Evolutionary conservation across 2,113 vertebrate species (phyloP).

Genomic region (Ictidomys tridecemlineatus): DNA sequence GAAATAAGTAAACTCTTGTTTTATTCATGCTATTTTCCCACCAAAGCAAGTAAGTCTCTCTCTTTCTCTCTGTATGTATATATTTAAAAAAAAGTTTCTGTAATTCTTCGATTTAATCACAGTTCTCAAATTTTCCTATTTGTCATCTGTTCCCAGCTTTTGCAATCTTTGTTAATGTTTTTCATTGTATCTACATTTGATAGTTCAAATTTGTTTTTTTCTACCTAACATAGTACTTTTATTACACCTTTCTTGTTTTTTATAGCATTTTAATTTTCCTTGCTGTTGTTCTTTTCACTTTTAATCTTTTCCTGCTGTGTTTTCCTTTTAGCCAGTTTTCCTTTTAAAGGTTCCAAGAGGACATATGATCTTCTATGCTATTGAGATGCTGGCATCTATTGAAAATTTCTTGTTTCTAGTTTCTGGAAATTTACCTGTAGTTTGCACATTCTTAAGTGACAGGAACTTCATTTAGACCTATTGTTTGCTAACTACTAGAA

Average conservation of each 20-base stretch:
- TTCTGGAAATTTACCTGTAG: not conserved
- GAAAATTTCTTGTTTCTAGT: conserved; percentile 30
- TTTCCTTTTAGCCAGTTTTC: not conserved
- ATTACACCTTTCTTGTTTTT: not conserved
- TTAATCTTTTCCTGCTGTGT: not conserved
- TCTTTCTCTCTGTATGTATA: not conserved
- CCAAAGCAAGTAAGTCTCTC: not conserved
- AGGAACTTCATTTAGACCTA: not conserved
- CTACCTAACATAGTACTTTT: not conserved
- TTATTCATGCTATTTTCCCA: not conserved
- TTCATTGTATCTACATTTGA: not conserved
- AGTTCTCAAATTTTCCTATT: not conserved
- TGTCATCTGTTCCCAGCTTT: not conserved
- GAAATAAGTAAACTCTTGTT: not conserved
- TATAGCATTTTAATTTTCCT: not conserved
- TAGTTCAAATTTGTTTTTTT: not conserved
- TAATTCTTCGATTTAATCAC: conserved; percentile 6
- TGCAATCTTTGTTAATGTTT: not conserved
- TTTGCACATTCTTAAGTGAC: not conserved
- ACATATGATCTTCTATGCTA: not conserved
- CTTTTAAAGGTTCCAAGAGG: not conserved
- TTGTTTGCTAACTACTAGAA: not conserved
- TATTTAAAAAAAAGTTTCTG: not conserved
- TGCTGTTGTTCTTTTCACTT: not conserved
- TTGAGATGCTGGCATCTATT: not conserved